Percentiles rank a stretch among this genome's conserved stretches.
Evolutionary conservation across 2,888 invertebrate genomes (phyloP).

Genomic region (Lysandra coridon): DNA sequence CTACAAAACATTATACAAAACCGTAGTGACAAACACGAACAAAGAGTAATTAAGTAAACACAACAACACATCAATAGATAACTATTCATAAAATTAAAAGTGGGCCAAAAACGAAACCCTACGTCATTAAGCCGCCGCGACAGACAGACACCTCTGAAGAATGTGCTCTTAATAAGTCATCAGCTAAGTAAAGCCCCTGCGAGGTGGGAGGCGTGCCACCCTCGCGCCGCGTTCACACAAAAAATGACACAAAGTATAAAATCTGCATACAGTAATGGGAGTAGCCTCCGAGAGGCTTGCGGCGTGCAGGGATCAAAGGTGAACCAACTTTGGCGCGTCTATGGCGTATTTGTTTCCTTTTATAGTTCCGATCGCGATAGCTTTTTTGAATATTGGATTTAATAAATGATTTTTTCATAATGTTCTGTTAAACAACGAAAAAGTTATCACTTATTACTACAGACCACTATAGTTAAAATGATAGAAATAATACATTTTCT

Average conservation of each 20-base stretch:
- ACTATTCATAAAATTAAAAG: slow-evolving; percentile 49
- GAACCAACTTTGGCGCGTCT: slow-evolving; percentile 43
- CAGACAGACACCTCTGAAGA: slow-evolving; percentile 79
- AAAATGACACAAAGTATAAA: slow-evolving; percentile 78
- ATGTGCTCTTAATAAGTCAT: slow-evolving; percentile 80
- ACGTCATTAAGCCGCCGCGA: slow-evolving; percentile 75
- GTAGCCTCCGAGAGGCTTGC: slow-evolving; percentile 67
- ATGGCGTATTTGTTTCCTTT: slow-evolving; percentile 37
- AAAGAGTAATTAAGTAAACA: not conserved
- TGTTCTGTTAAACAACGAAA: not conserved
- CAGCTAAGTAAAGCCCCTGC: slow-evolving; percentile 72
- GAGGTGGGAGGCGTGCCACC: slow-evolving; percentile 42
- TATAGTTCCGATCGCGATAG: slow-evolving; percentile 37
- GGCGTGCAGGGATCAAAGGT: slow-evolving; percentile 67
- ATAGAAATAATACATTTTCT: not conserved
- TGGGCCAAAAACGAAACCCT: slow-evolving; percentile 66
- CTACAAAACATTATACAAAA: not conserved
- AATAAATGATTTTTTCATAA: slow-evolving; percentile 22
- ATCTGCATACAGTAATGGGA: slow-evolving; percentile 75
- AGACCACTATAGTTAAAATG: too few species aligned
- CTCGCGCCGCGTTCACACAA: slow-evolving; percentile 62
- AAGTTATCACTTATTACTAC: too few species aligned
- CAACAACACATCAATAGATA: slow-evolving; percentile 29
- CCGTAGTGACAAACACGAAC: not conserved
- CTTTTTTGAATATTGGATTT: slow-evolving; percentile 39